Percentiles rank a stretch among this genome's conserved stretches.
phyloP scores from a whole-genome alignment of 2,888 invertebrate species.

The Scrobipalpa costella region DNA sequence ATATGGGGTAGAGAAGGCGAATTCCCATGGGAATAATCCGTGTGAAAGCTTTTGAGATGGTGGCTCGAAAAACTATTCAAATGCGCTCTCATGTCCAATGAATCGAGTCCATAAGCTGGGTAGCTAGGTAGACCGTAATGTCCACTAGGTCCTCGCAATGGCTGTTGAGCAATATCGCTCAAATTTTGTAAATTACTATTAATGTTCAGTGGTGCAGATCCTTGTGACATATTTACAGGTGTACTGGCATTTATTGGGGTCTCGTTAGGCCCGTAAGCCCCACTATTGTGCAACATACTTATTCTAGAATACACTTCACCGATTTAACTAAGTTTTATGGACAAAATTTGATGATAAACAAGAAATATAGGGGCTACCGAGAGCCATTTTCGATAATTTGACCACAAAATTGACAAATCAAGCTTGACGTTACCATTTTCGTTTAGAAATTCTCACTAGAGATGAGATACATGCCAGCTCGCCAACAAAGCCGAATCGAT shows the following conservation, averaged over 20 bases:
- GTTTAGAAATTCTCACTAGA: slow-evolving; percentile 8
- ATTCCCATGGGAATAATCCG: slow-evolving; percentile 45
- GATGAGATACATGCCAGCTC: neutral
- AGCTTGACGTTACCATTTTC: neutral
- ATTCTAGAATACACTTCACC: slow-evolving; percentile 31
- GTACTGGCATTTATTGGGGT: slow-evolving; percentile 58
- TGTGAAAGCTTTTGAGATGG: slow-evolving; percentile 46
- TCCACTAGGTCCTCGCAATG: slow-evolving; percentile 42
- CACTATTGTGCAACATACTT: slow-evolving; percentile 69
- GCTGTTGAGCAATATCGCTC: slow-evolving; percentile 54
- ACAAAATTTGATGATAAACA: slow-evolving; percentile 57
- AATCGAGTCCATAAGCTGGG: slow-evolving; percentile 48
- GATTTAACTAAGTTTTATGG: slow-evolving; percentile 33
- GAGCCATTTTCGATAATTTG: slow-evolving; percentile 56
- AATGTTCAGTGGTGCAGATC: slow-evolving; percentile 51
- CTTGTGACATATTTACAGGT: slow-evolving; percentile 56
- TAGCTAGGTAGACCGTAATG: slow-evolving; percentile 57
- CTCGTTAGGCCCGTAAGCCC: slow-evolving; percentile 63
- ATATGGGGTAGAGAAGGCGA: slow-evolving; percentile 41
- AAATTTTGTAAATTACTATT: slow-evolving; percentile 59
- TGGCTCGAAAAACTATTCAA: slow-evolving; percentile 51
- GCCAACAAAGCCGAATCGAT: neutral
- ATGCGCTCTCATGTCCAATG: slow-evolving; percentile 48
- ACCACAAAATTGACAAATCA: slow-evolving; percentile 7
- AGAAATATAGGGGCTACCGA: slow-evolving; percentile 38